Conservation (phyloP, 2,888 invertebrate genomes). For the Tenthredo scrophulariae region DNA sequence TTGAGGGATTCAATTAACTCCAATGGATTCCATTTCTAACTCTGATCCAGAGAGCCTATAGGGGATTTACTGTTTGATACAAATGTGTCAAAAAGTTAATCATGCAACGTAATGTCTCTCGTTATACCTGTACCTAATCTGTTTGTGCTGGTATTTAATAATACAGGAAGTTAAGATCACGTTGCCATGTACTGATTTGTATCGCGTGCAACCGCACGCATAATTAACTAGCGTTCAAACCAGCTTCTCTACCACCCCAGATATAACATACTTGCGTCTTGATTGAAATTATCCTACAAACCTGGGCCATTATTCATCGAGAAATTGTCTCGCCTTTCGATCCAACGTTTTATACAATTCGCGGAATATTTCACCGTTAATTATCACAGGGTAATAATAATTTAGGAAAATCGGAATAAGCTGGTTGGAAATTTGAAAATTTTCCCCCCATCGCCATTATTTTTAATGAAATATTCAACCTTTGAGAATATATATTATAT, state of each 20-base stretch:
- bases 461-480: not conserved
- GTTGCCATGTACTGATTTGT: slow-evolving; percentile 33
- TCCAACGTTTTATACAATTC: not conserved
- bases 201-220: slow-evolving; percentile 37
- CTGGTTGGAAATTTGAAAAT: not conserved
- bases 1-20: slow-evolving; percentile 16
- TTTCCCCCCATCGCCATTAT: not conserved
- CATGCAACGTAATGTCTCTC: not conserved
- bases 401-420: not conserved
- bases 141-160: not conserved
- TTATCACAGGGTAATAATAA: not conserved
- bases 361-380: not conserved
- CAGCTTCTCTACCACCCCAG: not conserved
- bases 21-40: slow-evolving; percentile 1
- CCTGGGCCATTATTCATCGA: slow-evolving; percentile 11
- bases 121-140: not conserved
- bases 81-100: slow-evolving; percentile 40
- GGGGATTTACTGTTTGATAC: not conserved
- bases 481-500: not conserved
- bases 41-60: not conserved
- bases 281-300: slow-evolving; percentile 30
- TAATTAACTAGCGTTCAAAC: slow-evolving; percentile 43
- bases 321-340: not conserved
- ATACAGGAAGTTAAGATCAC: slow-evolving; percentile 44
- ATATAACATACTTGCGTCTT: not conserved